Percentiles rank a stretch among this genome's conserved stretches.
These are phyloP conservation scores for Fratercula arctica DNA, from an alignment of 2,797 vertebrate species.

Conservation along the genomic window DNA sequence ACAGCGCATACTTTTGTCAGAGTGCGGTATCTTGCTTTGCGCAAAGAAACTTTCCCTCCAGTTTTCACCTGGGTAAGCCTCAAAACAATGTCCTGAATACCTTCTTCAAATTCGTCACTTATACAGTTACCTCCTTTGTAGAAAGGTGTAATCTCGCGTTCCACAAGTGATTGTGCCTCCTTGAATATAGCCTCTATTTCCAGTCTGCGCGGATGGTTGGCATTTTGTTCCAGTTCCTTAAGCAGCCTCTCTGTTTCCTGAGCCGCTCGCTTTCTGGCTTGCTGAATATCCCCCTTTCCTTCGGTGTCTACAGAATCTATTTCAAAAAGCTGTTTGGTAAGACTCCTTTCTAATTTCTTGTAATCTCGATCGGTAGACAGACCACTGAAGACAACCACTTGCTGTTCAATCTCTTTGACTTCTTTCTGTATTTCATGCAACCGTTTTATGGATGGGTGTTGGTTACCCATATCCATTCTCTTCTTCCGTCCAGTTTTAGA, in stretches of 20 bases:
- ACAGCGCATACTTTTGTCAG: conserved; percentile 91
- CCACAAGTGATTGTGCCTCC: conserved; percentile 86
- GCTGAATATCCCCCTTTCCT: conserved; percentile 89
- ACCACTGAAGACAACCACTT: conserved; percentile 92
- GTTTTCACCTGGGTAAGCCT: conserved; percentile 95
- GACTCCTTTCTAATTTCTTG: conserved; percentile 88
- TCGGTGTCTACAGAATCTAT: conserved; percentile 95
- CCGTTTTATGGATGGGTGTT: conserved; percentile 88
- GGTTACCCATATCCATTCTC: conserved; percentile 92
- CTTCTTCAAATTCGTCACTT: conserved; percentile 90
- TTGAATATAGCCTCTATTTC: conserved; percentile 89
- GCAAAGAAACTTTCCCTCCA: conserved; percentile 87
- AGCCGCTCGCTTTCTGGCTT: conserved; percentile 87
- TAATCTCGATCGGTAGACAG: conserved; percentile 89
- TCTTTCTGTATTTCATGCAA: conserved; percentile 92
- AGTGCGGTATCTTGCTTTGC: conserved; percentile 92
- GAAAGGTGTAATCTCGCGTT: conserved; percentile 84
- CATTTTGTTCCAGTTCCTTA: conserved; percentile 92
- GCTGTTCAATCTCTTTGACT: conserved; percentile 85
- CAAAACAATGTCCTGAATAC: conserved; percentile 89
- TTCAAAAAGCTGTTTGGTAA: conserved; percentile 90
- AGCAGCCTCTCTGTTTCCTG: conserved; percentile 92
- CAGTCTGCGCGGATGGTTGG: conserved; percentile 86
- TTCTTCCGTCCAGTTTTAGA: conserved; percentile 76
- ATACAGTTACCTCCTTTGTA: conserved; percentile 81